Evolutionary conservation across 2,888 invertebrate genomes (phyloP).

Genomic region (Hyppa rectilinea): DNA sequence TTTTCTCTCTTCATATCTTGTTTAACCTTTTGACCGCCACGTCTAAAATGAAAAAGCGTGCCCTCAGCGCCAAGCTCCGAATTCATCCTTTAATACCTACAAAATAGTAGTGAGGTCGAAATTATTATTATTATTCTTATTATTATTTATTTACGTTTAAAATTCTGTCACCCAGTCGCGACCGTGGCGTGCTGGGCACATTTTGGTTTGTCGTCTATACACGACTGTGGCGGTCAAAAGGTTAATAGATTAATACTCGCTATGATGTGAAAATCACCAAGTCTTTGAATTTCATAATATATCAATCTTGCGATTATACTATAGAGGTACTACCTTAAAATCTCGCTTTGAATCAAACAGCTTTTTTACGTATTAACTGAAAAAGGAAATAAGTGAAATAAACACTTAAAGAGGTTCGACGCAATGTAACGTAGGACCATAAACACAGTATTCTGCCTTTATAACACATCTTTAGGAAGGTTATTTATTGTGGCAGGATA

Average conservation of each 20-base stretch:
- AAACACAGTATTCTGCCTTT: neutral
- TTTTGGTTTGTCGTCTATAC: no score
- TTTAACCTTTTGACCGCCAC: no score
- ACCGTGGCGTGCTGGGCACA: no score
- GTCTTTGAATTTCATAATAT: neutral
- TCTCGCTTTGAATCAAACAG: neutral
- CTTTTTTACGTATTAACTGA: neutral
- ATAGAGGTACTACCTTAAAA: neutral
- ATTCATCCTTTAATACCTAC: no score
- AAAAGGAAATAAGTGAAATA: neutral
- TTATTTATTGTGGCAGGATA: neutral
- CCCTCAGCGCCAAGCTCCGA: no score
- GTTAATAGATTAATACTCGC: no score
- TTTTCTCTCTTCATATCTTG: neutral
- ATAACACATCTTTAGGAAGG: neutral
- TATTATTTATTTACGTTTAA: no score
- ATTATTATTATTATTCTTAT: no score
- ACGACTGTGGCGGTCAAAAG: no score
- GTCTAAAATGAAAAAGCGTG: no score
- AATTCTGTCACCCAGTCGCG: no score
- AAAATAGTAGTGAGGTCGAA: no score
- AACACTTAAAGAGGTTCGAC: neutral
- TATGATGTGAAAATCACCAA: neutral
- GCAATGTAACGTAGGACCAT: neutral
- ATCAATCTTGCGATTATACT: neutral